These are phyloP conservation scores for Ecliptopera silaceata DNA, from an alignment of 2,888 invertebrate genomes.

Conservation along the genomic window DNA sequence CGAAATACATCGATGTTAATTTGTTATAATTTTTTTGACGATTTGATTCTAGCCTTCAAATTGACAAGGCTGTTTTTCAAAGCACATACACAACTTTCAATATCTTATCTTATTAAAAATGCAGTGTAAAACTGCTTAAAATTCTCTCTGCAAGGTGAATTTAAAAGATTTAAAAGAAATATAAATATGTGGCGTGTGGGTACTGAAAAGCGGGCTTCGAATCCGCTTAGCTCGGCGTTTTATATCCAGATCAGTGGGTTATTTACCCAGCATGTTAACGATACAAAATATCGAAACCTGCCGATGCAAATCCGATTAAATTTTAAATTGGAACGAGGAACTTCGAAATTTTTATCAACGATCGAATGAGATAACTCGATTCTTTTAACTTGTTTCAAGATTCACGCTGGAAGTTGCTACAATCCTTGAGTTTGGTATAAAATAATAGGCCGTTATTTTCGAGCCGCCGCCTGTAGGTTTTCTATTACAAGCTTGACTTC, in stretches of 20 bases:
- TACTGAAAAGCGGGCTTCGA: constrained; percentile 42
- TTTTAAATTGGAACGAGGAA: not conserved
- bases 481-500: not conserved
- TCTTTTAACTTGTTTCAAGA: not conserved
- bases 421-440: not conserved
- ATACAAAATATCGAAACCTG: constrained; percentile 23
- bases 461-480: not conserved
- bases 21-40: too few species aligned
- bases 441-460: not conserved
- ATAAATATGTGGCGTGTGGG: constrained; percentile 36
- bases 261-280: constrained; percentile 10
- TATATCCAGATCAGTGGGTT: constrained; percentile 19
- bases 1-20: too few species aligned
- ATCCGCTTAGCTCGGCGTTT: constrained; percentile 42
- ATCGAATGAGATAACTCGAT: not conserved
- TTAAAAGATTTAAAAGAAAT: constrained; percentile 46
- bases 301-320: constrained; percentile 18
- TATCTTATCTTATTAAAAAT: not conserved
- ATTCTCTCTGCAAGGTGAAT: not conserved
- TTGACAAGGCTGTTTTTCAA: too few species aligned
- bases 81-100: constrained; percentile 1
- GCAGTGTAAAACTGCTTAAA: constrained; percentile 1
- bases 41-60: too few species aligned
- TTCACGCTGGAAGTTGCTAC: not conserved
- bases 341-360: not conserved